Evolutionary conservation across 35 echinoderm and acorn worm genomes (phyloP).

Genomic region (Heliocidaris erythrogramma): DNA sequence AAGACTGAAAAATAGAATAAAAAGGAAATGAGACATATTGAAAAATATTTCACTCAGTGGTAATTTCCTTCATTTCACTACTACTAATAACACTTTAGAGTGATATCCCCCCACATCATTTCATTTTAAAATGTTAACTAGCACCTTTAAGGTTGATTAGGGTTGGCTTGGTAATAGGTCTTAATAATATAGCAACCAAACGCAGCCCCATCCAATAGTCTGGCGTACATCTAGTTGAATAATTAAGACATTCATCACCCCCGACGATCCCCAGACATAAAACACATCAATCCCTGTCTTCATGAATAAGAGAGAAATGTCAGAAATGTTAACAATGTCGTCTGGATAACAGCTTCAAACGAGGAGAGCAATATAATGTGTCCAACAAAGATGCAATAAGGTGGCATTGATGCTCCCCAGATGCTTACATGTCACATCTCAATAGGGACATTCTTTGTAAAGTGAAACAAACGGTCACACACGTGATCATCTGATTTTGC

Average conservation of each 20-base stretch:
- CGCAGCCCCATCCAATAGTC: neutral
- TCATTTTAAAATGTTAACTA: neutral
- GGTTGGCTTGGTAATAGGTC: neutral
- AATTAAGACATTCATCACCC: neutral
- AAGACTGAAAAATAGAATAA: no score
- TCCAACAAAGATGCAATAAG: neutral
- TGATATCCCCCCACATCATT: neutral
- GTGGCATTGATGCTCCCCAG: neutral
- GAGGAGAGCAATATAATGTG: neutral
- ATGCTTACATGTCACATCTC: neutral
- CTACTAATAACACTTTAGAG: no score
- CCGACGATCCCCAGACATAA: neutral
- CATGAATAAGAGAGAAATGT: conserved; percentile 18
- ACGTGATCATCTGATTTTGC: no score
- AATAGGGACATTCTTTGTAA: neutral
- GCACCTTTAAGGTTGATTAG: neutral
- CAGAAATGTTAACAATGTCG: neutral
- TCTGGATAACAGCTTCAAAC: neutral
- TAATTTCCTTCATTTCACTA: no score
- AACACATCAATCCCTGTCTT: neutral
- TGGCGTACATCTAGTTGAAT: neutral
- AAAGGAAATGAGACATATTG: no score
- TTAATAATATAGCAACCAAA: neutral
- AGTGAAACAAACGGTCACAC: no score
- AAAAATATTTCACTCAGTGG: no score